A percentile compares a stretch with the other conserved stretches of the same genome.
Evolutionary conservation across 2,797 vertebrate genomes (phyloP).

Genomic region (Synanceia verrucosa): DNA sequence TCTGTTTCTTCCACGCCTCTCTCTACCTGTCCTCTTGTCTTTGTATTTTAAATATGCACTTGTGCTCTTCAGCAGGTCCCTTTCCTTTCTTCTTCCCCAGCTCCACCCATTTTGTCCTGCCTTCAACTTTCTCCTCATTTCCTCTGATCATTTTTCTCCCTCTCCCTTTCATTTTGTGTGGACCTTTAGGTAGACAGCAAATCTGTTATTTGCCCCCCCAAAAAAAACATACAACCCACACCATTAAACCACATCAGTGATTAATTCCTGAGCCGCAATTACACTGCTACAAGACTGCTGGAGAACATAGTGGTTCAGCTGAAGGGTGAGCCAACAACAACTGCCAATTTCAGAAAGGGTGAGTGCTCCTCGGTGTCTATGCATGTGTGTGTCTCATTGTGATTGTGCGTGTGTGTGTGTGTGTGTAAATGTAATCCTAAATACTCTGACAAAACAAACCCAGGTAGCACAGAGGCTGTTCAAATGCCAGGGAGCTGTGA

Average conservation of each 20-base stretch:
- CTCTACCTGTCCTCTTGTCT: constrained; percentile 17
- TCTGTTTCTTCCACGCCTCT: constrained; percentile 25
- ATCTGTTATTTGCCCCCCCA: constrained; percentile 43
- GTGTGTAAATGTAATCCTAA: constrained; percentile 67
- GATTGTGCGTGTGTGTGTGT: constrained; percentile 27
- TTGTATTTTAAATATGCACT: constrained; percentile 20
- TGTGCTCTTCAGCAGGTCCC: background rate
- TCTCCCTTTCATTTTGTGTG: constrained; percentile 19
- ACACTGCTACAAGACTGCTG: constrained; percentile 61
- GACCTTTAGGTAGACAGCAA: constrained; percentile 44
- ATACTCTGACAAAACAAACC: constrained; percentile 73
- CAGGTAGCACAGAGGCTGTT: constrained; percentile 60
- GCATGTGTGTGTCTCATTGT: constrained; percentile 19
- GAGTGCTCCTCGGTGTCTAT: constrained; percentile 44
- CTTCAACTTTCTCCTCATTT: constrained; percentile 35
- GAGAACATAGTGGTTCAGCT: constrained; percentile 57
- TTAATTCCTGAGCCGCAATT: constrained; percentile 69
- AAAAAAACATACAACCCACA: constrained; percentile 28
- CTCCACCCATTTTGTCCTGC: constrained; percentile 15
- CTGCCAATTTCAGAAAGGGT: constrained; percentile 68
- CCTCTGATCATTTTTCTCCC: constrained; percentile 37
- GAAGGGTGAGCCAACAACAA: constrained; percentile 71
- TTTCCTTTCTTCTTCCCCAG: constrained; percentile 10
- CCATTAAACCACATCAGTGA: constrained; percentile 69
- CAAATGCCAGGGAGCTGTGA: constrained; percentile 67